phyloP scores from a whole-genome alignment of 37 sponge, comb jelly and placozoan genomes.

The Theonella swinhoei region DNA sequence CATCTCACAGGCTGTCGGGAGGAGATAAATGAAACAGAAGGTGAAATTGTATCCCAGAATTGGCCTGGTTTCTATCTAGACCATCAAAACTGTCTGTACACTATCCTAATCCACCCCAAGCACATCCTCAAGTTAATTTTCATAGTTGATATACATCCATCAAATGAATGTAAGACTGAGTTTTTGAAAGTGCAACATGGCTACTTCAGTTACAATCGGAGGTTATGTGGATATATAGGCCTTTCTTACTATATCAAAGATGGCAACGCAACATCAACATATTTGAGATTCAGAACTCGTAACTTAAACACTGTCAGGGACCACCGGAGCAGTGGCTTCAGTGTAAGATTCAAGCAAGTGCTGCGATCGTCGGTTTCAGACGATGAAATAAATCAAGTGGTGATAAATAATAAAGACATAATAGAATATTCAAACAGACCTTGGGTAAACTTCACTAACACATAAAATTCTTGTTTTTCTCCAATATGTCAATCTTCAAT shows the following conservation, averaged over 20 bases:
- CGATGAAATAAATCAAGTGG: no score
- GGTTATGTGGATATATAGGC: constrained; percentile 29
- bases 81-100: constrained; percentile 60
- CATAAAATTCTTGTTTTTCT: no score
- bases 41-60: constrained; percentile 23
- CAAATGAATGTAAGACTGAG: constrained; percentile 26
- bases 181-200: constrained; percentile 41
- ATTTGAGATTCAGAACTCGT: constrained; percentile 11
- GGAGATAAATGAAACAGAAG: constrained; percentile 2
- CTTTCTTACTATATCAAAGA: constrained; percentile 20
- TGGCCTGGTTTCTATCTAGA: constrained; percentile 39
- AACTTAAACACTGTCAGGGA: not conserved
- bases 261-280: not conserved
- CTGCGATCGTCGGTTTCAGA: not conserved
- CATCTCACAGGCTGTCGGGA: constrained; percentile 5
- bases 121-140: constrained; percentile 36
- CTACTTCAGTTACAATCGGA: constrained; percentile 26
- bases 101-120: not conserved
- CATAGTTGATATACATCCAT: constrained; percentile 7
- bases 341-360: not conserved
- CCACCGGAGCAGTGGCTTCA: not conserved
- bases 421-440: no score
- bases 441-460: no score
- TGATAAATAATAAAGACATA: no score
- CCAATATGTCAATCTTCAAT: no score